Base-by-base conservation (phyloP, 2,113 vertebrate genomes). In the Colossoma macropomum region DNA sequence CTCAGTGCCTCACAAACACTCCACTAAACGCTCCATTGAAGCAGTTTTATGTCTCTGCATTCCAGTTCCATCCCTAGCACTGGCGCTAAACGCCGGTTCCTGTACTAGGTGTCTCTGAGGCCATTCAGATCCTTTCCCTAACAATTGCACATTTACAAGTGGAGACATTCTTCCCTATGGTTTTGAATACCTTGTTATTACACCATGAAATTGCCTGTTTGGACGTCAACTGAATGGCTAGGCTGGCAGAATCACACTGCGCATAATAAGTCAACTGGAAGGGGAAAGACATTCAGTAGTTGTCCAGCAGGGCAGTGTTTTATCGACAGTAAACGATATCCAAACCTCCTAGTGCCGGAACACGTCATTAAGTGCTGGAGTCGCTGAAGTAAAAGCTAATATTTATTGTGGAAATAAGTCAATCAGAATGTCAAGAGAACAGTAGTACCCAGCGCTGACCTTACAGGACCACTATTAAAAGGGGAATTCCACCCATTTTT, bases 121-220 rank as follows among this genome's bases (percentile, higher is more conserved):
- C 76, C 75, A 75, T 87, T 87, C 72, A 80, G 71, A 83, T 75
- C 50, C 77, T 72, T 80, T 80, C 69, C 59, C 73, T 77, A 80
- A 80, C 81, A 81, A 69, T 84, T 86, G 71, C 69, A 84, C 82
- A 86, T 86, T 87, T 85, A 84, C 68, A 83, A 84, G 81, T 72
- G 71, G 81, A 85, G 86, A 54, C 81, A 81, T 83, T 84, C 70
- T 81, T 81, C 74, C 34, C 81, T 77, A 75, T 63, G 74, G 78
- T 88, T 62, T 86, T 84, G 74, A 86, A 84, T 83, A 78, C 81
- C 84, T 84, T 84, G 75, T 86, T 85, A 84, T 81, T 86, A 88
- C 77, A 63, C 81, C 74, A 62, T 85, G 84, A 86, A 86, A 78
- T 75, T 77, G 78, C 81, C 70, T 48, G n/a, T 72, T 77, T 77